Evolutionary conservation across 2,113 vertebrate species (phyloP), one percentile per base, ranked within the genome.

Genomic region (Tringa solitaria): DNA sequence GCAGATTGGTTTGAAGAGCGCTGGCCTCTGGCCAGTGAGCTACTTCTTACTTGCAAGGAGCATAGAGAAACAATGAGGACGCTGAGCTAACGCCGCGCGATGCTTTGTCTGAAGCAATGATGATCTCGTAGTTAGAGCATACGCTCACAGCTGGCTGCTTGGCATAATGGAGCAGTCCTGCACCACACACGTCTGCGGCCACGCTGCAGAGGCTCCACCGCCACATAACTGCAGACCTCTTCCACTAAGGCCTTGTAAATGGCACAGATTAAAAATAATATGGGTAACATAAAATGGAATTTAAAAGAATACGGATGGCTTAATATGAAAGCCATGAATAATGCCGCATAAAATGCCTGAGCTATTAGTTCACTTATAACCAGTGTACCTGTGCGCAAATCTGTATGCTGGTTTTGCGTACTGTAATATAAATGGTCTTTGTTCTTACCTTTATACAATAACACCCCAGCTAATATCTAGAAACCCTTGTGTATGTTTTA

Each of bases 11-110:
- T 85, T 96, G 95, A 91, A 73, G 89, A 80, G 78, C 4, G 1
- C 78, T 96, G 95, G 96, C 89, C 85, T 45, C 48, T 92, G 76
- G 96, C 96, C 97, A 95, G 80, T 9, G 43, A 92, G 75, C 68
- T 81, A 9, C 91, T 86, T 75, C 33, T 78, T 48, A 57, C 89
- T 65, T 46, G 60, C 70, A 51, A 81, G 70, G 64, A 91, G 53
- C 67, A 8, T 9, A 69, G 82, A 15, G n/a, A 24, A 56, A 53
- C 32, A 37, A 6, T 5, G 64, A 59, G 86, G 92, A 45, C 79
- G 22, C 70, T 9, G 94, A 81, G 78, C 91, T 77, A 54, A n/a
- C 0, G 12, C 45, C 60, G 21, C 10, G 2, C 60, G 30, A 8
- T 30, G 81, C 84, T 85, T 35, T 41, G 46, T 39, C 89, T 73